A percentile compares a stretch with the other conserved stretches of the same genome.
Evolutionary conservation across 2,113 vertebrate genomes (phyloP).

Genomic region (Apodemus sylvaticus): DNA sequence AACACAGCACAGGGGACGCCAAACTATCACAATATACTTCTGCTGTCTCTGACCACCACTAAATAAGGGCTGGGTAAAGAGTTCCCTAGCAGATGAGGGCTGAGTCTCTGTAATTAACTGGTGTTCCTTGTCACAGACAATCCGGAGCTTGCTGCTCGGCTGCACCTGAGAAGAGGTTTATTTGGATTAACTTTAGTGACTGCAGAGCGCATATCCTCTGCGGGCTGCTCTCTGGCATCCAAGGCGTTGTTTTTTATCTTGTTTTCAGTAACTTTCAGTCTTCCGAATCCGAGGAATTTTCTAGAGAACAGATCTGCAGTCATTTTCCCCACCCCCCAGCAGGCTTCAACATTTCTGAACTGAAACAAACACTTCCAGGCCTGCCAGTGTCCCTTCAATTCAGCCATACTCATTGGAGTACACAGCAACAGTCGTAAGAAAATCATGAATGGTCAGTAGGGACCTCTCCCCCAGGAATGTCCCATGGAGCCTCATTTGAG

Average conservation of each 20-base stretch:
- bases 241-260: conserved; percentile 53
- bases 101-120: conserved; percentile 87
- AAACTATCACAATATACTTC: not conserved
- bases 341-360: not conserved
- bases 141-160: conserved; percentile 83
- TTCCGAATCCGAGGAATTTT: conserved; percentile 68
- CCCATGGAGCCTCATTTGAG: not conserved
- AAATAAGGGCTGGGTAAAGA: conserved; percentile 74
- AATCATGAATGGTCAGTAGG: not conserved
- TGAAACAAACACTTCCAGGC: not conserved
- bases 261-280: conserved; percentile 71
- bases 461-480: not conserved
- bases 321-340: not conserved
- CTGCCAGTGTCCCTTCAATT: not conserved
- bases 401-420: not conserved
- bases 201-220: conserved; percentile 79
- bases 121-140: conserved; percentile 80
- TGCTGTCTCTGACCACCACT: conserved; percentile 71
- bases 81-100: conserved; percentile 80
- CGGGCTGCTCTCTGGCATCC: conserved; percentile 42
- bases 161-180: conserved; percentile 83
- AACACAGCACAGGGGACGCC: not conserved
- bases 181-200: conserved; percentile 84
- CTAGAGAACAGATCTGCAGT: not conserved
- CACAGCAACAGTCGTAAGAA: not conserved